phyloP scores from a whole-genome alignment of 2,888 invertebrate species.

The Acanthosepion lycidas region DNA sequence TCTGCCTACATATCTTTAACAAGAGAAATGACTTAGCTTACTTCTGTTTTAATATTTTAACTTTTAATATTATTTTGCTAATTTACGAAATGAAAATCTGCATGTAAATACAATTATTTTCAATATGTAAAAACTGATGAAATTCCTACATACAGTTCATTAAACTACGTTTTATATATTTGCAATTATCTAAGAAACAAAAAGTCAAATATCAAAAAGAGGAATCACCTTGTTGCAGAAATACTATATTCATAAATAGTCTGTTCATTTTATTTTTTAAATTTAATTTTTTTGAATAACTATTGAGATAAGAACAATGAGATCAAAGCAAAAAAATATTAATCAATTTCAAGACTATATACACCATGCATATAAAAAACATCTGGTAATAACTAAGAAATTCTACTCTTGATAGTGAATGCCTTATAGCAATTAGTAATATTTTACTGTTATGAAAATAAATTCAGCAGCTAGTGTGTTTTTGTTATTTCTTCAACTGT shows the following conservation, averaged over 20 bases:
- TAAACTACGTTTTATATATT: too few species aligned
- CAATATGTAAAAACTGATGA: background rate
- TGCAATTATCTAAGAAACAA: too few species aligned
- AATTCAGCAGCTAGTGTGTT: background rate
- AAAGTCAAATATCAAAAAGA: too few species aligned
- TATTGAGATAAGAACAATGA: background rate
- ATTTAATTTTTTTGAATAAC: background rate
- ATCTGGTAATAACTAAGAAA: background rate
- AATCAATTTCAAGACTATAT: background rate
- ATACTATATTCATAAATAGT: too few species aligned
- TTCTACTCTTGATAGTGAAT: slow-evolving; percentile 8
- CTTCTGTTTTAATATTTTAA: too few species aligned
- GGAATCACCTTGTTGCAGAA: too few species aligned
- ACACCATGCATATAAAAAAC: background rate
- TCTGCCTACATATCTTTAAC: background rate
- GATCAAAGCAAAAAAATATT: background rate
- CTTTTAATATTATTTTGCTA: background rate
- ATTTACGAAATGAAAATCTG: background rate
- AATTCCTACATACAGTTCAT: too few species aligned
- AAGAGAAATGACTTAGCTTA: background rate
- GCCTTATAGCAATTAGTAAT: background rate
- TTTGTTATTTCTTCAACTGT: background rate
- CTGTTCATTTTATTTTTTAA: too few species aligned
- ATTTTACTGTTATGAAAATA: background rate
- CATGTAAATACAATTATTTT: background rate